Base-by-base conservation (phyloP, 2,797 vertebrate genomes). In the Phylloscopus collybita region DNA sequence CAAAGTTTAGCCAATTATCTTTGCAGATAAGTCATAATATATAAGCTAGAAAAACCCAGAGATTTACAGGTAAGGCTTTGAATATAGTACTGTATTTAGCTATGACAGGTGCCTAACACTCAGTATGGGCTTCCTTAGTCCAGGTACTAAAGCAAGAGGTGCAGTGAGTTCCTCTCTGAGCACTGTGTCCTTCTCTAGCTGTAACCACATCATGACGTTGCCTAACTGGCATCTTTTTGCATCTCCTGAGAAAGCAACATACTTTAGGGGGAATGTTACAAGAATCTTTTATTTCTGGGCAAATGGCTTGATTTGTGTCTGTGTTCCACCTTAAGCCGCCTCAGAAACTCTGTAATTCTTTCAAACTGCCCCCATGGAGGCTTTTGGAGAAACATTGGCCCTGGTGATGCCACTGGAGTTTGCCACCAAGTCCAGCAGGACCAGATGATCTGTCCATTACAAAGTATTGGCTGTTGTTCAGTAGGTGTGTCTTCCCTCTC, bases 361-460 rank as follows among this genome's bases (percentile, higher is more conserved):
- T 79, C 4, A 0, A 32, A 9, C 40, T 9, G 3, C 36, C 42
- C 59, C 42, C 45, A 13, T 1, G 0, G 65, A 80, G 71, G 53
- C 38, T 76, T 90, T 47, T 42, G 61, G 62, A 32, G 66, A 81
- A 38, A 56, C 3, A 2, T 1, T 60, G 93, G 49, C 56, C 70
- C 78, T 38, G 27, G 10, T 53, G 71, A 59, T 69, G 67, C 66
- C 74, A 30, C 71, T 50, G 51, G 54, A 61, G 67, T 60, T 80
- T 38, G 69, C 19, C 47, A 44, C 34, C 0, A 2, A 44, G 34
- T 38, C 62, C 27, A 40, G 8, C 2, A 76, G 86, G 42, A 53
- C 7, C 32, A 65, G 50, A 27, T 47, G 53, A 86, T 49, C 27
- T 74, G 59, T 85, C 69, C 51, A 3, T 67, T 50, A 50, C 49